phyloP scores from a whole-genome alignment of 2,113 vertebrate species.

The Eupsittula cactorum region DNA sequence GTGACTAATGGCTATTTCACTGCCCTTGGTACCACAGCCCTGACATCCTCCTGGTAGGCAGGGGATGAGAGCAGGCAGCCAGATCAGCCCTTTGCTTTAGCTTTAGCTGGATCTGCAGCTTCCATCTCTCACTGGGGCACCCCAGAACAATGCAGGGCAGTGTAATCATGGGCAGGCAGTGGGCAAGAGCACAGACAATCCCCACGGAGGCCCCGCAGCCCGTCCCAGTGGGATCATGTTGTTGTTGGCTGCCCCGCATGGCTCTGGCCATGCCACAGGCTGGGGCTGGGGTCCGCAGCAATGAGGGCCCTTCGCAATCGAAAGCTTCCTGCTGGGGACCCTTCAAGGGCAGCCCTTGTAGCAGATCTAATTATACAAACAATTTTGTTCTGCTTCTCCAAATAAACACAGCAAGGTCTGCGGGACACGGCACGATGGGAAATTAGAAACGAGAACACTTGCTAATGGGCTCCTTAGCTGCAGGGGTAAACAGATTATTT shows the following conservation, averaged over 20 bases:
- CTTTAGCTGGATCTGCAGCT: neutral
- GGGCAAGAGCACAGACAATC: neutral
- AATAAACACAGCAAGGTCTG: constrained; percentile 76
- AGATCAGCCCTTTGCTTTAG: neutral
- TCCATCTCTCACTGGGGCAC: neutral
- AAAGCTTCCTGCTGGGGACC: constrained; percentile 68
- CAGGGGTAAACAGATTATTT: constrained; percentile 75
- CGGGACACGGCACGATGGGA: constrained; percentile 64
- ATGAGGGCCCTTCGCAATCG: constrained; percentile 14
- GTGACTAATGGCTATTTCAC: fast-evolving
- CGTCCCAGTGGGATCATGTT: neutral
- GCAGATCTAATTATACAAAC: constrained; percentile 77
- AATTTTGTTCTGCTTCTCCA: constrained; percentile 77
- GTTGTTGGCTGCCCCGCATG: constrained; percentile 34
- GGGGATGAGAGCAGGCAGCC: neutral
- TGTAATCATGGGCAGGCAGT: neutral
- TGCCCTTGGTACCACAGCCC: neutral
- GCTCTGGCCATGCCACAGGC: neutral
- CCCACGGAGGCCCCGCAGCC: neutral
- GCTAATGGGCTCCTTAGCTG: constrained; percentile 77
- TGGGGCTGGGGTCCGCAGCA: neutral
- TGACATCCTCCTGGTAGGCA: neutral
- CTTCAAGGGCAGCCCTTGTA: constrained; percentile 72
- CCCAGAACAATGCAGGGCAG: neutral
- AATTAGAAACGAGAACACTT: constrained; percentile 71